phyloP scores from a whole-genome alignment of 2,797 vertebrate species.

The Clarias platycephalus region DNA sequence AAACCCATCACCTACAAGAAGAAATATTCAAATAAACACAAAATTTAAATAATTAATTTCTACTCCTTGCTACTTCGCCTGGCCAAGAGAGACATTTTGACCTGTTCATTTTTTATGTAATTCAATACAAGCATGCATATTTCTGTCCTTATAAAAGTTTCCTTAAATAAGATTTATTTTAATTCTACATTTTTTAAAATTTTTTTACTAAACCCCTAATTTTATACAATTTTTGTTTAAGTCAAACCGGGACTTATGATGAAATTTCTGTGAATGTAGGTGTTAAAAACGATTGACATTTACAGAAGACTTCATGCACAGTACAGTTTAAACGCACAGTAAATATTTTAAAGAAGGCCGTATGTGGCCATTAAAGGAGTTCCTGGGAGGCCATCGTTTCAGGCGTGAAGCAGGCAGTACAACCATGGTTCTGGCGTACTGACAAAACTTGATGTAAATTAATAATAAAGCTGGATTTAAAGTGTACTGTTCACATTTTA shows the following conservation, averaged over 20 bases:
- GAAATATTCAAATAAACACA: conserved; percentile 24
- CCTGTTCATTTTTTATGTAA: not conserved
- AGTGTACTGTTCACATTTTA: not conserved
- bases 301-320: no score
- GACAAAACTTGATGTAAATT: not conserved
- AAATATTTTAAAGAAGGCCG: no score
- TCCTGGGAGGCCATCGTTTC: no score
- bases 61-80: not conserved
- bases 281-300: no score
- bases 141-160: not conserved
- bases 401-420: no score
- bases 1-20: conserved; percentile 84
- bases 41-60: not conserved
- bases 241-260: no score
- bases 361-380: no score
- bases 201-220: not conserved
- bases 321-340: no score
- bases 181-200: not conserved
- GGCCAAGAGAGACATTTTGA: not conserved
- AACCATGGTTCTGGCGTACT: no score
- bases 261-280: no score
- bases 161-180: not conserved
- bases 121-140: not conserved
- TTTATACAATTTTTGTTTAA: no score
- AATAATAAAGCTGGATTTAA: not conserved